A percentile compares a stretch with the other conserved stretches of the same genome.
Conservation (phyloP, 2,113 vertebrate genomes). For the Xenopus tropicalis region DNA sequence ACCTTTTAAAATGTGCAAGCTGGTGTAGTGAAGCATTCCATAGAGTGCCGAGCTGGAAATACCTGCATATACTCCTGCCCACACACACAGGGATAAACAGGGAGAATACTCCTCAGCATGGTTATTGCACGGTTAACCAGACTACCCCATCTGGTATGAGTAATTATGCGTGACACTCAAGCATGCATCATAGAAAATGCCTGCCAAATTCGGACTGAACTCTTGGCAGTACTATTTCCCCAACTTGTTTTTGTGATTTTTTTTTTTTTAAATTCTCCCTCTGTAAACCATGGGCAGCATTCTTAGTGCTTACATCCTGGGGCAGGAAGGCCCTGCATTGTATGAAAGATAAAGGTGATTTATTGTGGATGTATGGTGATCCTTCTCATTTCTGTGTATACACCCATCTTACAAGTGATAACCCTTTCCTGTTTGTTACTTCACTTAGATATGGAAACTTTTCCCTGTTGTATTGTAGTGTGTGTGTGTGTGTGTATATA, state of each 20-base stretch:
- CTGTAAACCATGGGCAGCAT: neutral
- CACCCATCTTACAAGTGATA: constrained; percentile 32
- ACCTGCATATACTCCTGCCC: too few species aligned
- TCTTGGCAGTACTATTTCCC: constrained; percentile 30
- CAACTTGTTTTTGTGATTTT: constrained; percentile 12
- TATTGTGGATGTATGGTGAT: constrained; percentile 18
- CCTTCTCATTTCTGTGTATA: constrained; percentile 14
- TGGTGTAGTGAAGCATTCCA: too few species aligned
- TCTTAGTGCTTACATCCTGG: constrained; percentile 21
- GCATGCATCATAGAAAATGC: neutral
- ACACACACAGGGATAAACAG: too few species aligned
- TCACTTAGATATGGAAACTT: neutral
- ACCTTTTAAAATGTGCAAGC: too few species aligned
- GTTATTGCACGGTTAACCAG: neutral
- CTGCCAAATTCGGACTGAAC: constrained; percentile 26
- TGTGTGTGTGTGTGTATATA: too few species aligned
- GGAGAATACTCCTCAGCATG: neutral
- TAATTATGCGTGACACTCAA: constrained; percentile 16
- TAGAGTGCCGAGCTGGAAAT: too few species aligned
- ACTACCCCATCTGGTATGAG: neutral
- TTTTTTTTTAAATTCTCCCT: constrained; percentile 1
- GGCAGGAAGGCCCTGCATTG: constrained; percentile 32
- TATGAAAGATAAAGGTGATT: constrained; percentile 25
- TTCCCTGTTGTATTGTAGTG: too few species aligned
- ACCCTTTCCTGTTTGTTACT: constrained; percentile 34